A percentile compares a stretch with the other conserved stretches of the same genome.
Evolutionary conservation across 2,797 vertebrate genomes (phyloP).

Genomic region (Notolepis coatsorum): DNA sequence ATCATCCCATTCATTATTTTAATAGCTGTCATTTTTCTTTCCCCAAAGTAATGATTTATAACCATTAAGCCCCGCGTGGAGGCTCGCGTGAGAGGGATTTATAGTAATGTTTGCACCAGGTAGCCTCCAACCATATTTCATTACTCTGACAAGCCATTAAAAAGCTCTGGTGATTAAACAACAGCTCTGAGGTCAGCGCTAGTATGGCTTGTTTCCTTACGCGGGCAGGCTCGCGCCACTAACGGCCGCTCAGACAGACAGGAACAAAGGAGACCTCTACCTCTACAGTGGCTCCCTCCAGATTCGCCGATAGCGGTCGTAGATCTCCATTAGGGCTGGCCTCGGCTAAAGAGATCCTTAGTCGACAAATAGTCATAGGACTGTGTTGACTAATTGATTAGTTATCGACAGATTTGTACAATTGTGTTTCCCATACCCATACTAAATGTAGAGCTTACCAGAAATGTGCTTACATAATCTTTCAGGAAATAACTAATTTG

Average conservation of each 20-base stretch:
- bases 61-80: constrained; percentile 70
- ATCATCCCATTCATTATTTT: constrained; percentile 87
- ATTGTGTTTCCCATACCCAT: too few relatives aligned
- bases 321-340: too few relatives aligned
- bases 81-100: constrained; percentile 78
- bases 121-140: constrained; percentile 83
- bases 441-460: too few relatives aligned
- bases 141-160: constrained; percentile 82
- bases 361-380: too few relatives aligned
- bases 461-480: too few relatives aligned
- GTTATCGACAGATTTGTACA: too few relatives aligned
- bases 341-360: too few relatives aligned
- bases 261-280: too few relatives aligned
- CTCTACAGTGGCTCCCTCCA: too few relatives aligned
- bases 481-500: too few relatives aligned
- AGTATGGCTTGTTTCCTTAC: background rate
- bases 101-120: constrained; percentile 84
- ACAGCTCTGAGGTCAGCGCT: constrained; percentile 70
- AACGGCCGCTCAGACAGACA: background rate
- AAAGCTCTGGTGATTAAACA: constrained; percentile 83
- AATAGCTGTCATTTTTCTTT: constrained; percentile 84
- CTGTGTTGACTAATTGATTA: too few relatives aligned
- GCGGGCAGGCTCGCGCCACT: background rate
- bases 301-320: too few relatives aligned
- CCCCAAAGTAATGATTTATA: constrained; percentile 83